Percentiles rank a stretch among this genome's conserved stretches.
These are phyloP conservation scores for Capromys pilorides DNA, from an alignment of 2,797 vertebrate genomes.

Conservation along the genomic window DNA sequence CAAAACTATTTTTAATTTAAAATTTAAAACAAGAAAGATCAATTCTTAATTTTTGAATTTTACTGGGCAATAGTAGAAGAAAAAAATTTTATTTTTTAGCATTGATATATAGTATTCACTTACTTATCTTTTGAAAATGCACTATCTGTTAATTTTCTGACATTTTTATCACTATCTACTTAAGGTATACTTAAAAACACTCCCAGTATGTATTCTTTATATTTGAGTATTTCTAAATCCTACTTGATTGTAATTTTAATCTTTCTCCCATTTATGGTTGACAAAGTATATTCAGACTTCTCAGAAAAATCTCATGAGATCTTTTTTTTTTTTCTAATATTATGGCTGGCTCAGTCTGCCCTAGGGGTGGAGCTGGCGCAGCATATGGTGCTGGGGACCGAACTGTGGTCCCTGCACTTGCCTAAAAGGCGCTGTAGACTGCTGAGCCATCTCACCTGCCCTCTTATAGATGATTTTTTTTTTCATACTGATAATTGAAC, in stretches of 20 bases:
- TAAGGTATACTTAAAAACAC: slow-evolving; percentile 45
- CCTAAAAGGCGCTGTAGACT: too few species aligned
- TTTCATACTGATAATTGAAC: too few species aligned
- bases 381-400: too few species aligned
- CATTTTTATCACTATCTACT: slow-evolving; percentile 8
- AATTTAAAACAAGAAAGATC: neutral
- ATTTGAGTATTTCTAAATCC: slow-evolving; percentile 57
- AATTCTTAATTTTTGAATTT: slow-evolving; percentile 29
- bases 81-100: slow-evolving; percentile 29
- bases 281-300: slow-evolving; percentile 13
- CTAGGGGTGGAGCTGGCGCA: too few species aligned
- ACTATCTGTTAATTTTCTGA: slow-evolving; percentile 1
- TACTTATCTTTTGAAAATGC: slow-evolving; percentile 42
- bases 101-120: neutral
- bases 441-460: too few species aligned
- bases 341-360: too few species aligned
- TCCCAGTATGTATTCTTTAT: neutral
- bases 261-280: slow-evolving; percentile 19
- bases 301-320: slow-evolving; percentile 18
- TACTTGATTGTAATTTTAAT: slow-evolving; percentile 42
- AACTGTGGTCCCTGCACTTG: too few species aligned
- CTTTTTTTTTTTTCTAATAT: too few species aligned
- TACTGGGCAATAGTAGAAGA: slow-evolving; percentile 9
- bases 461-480: too few species aligned
- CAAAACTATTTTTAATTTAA: slow-evolving; percentile 44